These are phyloP conservation scores for Copsychus sechellarum DNA, from an alignment of 2,113 vertebrate species.

Conservation along the genomic window DNA sequence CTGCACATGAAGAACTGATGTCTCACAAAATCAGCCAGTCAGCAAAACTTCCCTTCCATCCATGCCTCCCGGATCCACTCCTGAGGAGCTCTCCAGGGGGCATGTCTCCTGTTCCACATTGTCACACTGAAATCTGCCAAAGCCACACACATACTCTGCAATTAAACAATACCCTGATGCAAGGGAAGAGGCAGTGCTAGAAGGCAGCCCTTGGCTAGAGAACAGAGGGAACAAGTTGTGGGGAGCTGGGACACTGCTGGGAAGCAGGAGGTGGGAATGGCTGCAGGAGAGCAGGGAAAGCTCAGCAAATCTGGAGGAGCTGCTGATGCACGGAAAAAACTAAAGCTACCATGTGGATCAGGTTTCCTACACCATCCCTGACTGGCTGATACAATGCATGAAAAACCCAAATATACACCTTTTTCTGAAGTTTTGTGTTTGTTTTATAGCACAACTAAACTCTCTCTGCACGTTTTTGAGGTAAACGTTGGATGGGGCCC, in stretches of 20 bases:
- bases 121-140: background rate
- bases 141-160: background rate
- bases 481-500: background rate
- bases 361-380: background rate
- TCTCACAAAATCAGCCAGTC: background rate
- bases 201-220: background rate
- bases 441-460: background rate
- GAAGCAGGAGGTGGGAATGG: background rate
- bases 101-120: background rate
- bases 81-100: background rate
- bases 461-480: background rate
- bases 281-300: background rate
- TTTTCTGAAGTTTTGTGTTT: background rate
- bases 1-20: background rate
- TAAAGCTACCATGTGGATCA: background rate
- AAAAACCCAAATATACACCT: background rate
- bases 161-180: background rate
- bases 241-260: background rate
- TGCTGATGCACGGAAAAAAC: background rate
- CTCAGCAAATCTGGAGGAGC: conserved; percentile 14
- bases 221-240: background rate
- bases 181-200: background rate
- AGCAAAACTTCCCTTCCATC: background rate
- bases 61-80: background rate
- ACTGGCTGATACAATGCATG: fast-evolving